Evolutionary conservation across 2,888 invertebrate species (phyloP).

Genomic region (Protophormia terraenovae): DNA sequence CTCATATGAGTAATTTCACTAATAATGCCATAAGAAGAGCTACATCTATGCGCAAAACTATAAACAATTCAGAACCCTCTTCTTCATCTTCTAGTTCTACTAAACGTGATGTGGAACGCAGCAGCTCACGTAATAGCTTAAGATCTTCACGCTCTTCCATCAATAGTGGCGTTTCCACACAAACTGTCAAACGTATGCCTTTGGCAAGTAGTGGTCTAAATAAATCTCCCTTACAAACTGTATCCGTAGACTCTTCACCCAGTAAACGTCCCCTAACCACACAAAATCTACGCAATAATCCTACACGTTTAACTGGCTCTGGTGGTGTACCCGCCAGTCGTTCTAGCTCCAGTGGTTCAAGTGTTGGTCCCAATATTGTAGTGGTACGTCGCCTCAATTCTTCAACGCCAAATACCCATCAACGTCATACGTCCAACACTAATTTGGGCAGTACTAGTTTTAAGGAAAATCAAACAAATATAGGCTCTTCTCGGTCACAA

Average conservation of each 20-base stretch:
- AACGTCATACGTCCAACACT: constrained; percentile 80
- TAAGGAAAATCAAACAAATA: constrained; percentile 79
- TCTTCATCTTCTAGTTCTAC: constrained; percentile 71
- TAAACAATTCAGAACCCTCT: constrained; percentile 22
- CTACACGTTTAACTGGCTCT: constrained; percentile 71
- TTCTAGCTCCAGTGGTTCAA: constrained; percentile 84
- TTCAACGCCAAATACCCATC: constrained; percentile 81
- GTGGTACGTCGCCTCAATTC: constrained; percentile 71
- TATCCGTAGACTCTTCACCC: constrained; percentile 78
- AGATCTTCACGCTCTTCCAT: constrained; percentile 92
- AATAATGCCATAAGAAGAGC: constrained; percentile 70
- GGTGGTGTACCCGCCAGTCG: constrained; percentile 83
- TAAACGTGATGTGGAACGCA: constrained; percentile 86
- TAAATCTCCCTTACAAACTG: constrained; percentile 79
- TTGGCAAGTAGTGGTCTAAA: constrained; percentile 67
- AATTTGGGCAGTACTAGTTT: constrained; percentile 80
- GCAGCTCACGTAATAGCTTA: constrained; percentile 89
- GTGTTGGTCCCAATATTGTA: constrained; percentile 82
- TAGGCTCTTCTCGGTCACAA: constrained; percentile 67
- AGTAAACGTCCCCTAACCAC: constrained; percentile 82
- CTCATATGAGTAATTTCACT: constrained; percentile 68
- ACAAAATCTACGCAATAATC: constrained; percentile 77
- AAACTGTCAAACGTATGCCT: constrained; percentile 88
- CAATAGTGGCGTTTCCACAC: constrained; percentile 90
- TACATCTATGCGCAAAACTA: constrained; percentile 62